Base-by-base conservation (phyloP, 2,797 vertebrate species). In the Chanos chanos region DNA sequence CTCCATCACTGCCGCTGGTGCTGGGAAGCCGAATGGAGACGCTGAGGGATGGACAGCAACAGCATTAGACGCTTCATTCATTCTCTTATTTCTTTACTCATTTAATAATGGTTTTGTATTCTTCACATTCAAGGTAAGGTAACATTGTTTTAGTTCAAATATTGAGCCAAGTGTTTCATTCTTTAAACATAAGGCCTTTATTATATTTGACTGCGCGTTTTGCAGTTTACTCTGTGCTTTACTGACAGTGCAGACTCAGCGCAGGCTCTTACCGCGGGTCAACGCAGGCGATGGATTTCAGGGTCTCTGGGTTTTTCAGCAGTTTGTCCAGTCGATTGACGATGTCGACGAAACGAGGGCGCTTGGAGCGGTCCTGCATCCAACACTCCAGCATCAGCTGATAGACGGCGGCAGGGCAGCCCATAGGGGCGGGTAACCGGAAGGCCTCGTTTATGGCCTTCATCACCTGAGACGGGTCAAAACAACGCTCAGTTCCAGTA, bases 361-460 rank as follows among this genome's bases (percentile, higher is more conserved):
- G 87, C 12, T 91, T 92, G 60, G 83, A 28, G 1, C 93, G 90
- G 19, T 99, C 96, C 61, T 97, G 93, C 75, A 91, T 92, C 96
- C 96, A 99, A 76, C 96, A 98, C 72, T 95, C 94, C 56, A 98
- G 85, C 95, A 99, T 99, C 68, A 99, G 91, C 85, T 98, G 95
- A 84, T 99, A 93, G 78, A 98, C 87, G 19, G 96, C 89, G 0
- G 96, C 97, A 0, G 96, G 95, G 9, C 95, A 98, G 77, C 97
- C 94, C 91, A 97, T 92, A 0, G 96, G 96, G 0, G 96, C 94
- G 0, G 96, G 96, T 3, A 99, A 91, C 72, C 96, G 90, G 88
- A 95, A 99, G 16, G 92, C 94, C 2, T 99, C 96, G 0, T 96
- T 96, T 80, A 99, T 97, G 39, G 93, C 93, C 71, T 97, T 98